Conservation (phyloP, 1,140 invertebrate species). For the Camponotus vicinus region DNA sequence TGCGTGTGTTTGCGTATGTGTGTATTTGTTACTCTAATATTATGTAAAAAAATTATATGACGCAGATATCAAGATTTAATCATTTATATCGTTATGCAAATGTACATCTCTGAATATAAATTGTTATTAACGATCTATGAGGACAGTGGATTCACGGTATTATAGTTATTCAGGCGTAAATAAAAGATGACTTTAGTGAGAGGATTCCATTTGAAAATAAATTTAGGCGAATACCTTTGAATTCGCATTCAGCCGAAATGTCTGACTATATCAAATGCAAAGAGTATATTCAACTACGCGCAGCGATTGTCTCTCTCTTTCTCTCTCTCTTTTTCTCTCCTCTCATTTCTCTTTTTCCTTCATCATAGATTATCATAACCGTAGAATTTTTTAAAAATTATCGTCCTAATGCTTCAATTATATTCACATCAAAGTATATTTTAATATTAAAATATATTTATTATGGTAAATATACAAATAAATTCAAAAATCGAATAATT, state of each 20-base stretch:
- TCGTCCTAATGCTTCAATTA: slow-evolving; percentile 53
- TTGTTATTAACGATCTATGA: slow-evolving; percentile 18
- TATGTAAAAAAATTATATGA: slow-evolving; percentile 11
- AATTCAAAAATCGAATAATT: not conserved
- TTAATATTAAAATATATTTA: slow-evolving; percentile 21
- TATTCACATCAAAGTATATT: slow-evolving; percentile 39
- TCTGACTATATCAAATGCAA: slow-evolving; percentile 59
- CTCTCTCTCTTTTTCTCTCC: not conserved
- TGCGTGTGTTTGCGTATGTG: too few species aligned
- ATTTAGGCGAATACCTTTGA: slow-evolving; percentile 54
- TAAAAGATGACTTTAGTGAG: slow-evolving; percentile 36
- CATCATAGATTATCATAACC: slow-evolving; percentile 34
- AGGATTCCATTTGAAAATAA: slow-evolving; percentile 49
- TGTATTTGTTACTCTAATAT: too few species aligned
- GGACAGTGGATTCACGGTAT: not conserved
- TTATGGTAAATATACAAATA: not conserved
- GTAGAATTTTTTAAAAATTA: slow-evolving; percentile 37
- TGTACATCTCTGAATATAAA: not conserved
- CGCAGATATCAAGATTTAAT: slow-evolving; percentile 25
- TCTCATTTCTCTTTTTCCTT: not conserved
- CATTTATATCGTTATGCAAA: not conserved
- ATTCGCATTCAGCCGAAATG: slow-evolving; percentile 38
- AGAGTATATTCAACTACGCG: slow-evolving; percentile 60
- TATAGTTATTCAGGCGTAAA: slow-evolving; percentile 32
- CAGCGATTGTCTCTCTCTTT: slow-evolving; percentile 25